Evolutionary conservation across 2,888 invertebrate species (phyloP).

Genomic region (Lycia hirtaria): DNA sequence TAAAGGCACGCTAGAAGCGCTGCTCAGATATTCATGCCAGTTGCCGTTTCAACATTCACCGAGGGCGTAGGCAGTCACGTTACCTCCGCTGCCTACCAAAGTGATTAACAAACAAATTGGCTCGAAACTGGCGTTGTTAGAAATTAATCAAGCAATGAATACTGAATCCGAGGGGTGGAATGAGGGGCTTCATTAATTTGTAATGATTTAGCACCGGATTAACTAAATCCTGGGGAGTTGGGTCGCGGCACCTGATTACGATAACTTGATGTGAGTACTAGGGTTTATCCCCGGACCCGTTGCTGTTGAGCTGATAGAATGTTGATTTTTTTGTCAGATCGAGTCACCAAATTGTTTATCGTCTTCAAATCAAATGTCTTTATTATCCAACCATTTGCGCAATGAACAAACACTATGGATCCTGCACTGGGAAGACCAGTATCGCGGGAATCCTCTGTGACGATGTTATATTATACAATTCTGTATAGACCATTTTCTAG

Average conservation of each 20-base stretch:
- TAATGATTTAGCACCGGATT: slow-evolving; percentile 46
- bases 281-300: too few species aligned
- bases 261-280: too few species aligned
- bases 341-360: not conserved
- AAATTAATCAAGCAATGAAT: slow-evolving; percentile 43
- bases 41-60: slow-evolving; percentile 31
- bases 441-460: too few species aligned
- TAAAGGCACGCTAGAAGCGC: slow-evolving; percentile 13
- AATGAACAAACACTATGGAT: too few species aligned
- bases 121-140: slow-evolving; percentile 37
- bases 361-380: too few species aligned
- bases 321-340: not conserved
- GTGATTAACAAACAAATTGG: slow-evolving; percentile 41
- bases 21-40: slow-evolving; percentile 28
- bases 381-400: too few species aligned
- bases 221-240: slow-evolving; percentile 34
- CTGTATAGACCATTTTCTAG: too few species aligned
- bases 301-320: too few species aligned
- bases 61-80: slow-evolving; percentile 25
- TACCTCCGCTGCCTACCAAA: slow-evolving; percentile 32
- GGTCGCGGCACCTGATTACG: slow-evolving; percentile 25
- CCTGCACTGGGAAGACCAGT: too few species aligned
- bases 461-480: too few species aligned
- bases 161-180: slow-evolving; percentile 33
- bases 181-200: slow-evolving; percentile 43